These are phyloP conservation scores for Enteromius afrohamiltoni DNA, from an alignment of 2,797 vertebrate genomes.

Conservation along the genomic window DNA sequence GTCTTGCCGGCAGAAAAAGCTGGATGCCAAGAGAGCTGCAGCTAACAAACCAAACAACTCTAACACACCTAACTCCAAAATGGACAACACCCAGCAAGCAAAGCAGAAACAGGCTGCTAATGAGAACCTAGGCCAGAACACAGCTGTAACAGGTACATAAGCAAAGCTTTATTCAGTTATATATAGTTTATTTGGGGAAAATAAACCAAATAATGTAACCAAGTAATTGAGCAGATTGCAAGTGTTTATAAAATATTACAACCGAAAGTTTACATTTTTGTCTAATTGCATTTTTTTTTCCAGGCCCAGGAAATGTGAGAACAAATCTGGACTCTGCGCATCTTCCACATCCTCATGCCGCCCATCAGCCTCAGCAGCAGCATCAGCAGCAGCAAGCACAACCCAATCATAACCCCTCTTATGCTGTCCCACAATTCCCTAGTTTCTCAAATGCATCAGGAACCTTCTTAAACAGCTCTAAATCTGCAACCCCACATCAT, in stretches of 20 bases:
- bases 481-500: conserved; percentile 76
- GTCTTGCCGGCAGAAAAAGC: conserved; percentile 93
- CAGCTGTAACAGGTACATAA: conserved; percentile 71
- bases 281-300: conserved; percentile 47
- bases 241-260: background rate
- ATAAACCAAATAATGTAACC: background rate
- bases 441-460: conserved; percentile 80
- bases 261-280: background rate
- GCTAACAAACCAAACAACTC: conserved; percentile 83
- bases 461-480: conserved; percentile 84
- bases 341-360: conserved; percentile 70
- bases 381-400: conserved; percentile 77
- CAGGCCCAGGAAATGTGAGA: conserved; percentile 66
- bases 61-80: conserved; percentile 82
- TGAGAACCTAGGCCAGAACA: conserved; percentile 72
- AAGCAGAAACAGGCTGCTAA: conserved; percentile 82
- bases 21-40: conserved; percentile 92
- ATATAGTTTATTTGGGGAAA: background rate
- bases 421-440: conserved; percentile 79
- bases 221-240: background rate
- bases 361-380: conserved; percentile 68
- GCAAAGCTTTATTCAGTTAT: background rate
- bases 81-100: conserved; percentile 83
- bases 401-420: conserved; percentile 74
- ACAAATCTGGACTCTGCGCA: conserved; percentile 68